phyloP scores from a whole-genome alignment of 2,888 invertebrate genomes.

The Callinectes sapidus region DNA sequence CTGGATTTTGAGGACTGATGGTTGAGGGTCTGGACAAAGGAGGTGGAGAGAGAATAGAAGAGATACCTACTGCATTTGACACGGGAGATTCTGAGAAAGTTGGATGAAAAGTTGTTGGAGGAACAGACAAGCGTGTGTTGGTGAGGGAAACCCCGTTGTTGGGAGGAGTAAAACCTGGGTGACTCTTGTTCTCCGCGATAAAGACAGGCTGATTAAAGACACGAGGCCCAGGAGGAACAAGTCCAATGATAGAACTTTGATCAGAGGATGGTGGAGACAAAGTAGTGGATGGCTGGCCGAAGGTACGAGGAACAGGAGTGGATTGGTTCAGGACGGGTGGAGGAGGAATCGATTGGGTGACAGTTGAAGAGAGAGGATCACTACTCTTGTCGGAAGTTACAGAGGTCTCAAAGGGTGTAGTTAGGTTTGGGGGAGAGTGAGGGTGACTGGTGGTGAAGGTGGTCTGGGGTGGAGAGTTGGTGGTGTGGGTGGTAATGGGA shows the following conservation, averaged over 20 bases:
- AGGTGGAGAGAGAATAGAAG: neutral
- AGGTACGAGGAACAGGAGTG: neutral
- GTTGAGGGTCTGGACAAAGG: neutral
- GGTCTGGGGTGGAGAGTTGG: neutral
- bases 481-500: neutral
- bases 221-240: neutral
- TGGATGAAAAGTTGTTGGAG: neutral
- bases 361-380: neutral
- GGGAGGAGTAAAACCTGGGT: neutral
- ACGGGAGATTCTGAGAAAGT: neutral
- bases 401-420: neutral
- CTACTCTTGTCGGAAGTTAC: neutral
- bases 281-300: neutral
- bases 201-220: neutral
- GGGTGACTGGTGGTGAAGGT: neutral
- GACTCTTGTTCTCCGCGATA: neutral
- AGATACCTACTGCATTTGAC: neutral
- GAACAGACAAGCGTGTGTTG: neutral
- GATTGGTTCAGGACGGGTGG: neutral
- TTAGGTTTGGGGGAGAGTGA: neutral
- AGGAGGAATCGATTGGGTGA: neutral
- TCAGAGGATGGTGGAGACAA: neutral
- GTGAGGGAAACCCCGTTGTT: neutral
- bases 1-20: neutral
- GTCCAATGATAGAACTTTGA: constrained; percentile 15